Evolutionary conservation across 1,140 invertebrate genomes (phyloP), one percentile per base, ranked within the genome.

Genomic region (Copidosoma floridanum): DNA sequence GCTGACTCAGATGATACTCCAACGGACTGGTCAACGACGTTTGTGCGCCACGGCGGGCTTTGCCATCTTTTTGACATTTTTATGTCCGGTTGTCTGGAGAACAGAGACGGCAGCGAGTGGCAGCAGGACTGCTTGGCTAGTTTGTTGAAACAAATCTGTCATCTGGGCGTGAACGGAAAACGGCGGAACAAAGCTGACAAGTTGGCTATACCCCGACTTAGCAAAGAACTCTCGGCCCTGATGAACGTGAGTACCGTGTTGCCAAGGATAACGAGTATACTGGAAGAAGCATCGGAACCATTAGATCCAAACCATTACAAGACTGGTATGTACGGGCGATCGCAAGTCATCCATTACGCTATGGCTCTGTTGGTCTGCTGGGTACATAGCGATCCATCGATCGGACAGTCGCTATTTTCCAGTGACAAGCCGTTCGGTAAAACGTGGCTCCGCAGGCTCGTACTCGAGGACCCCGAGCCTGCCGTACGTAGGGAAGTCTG

Each of bases 121-220:
- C 89, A 93, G 54, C 94, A 96, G 77, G 95, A 97, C 71, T 96
- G 94, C 74, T 80, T 97, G 10, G 92, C 93, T 1, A 89, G 90
- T 66, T 75, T 97, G 11, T 72, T 97, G 14, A 91, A 93, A 67
- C 82, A 94, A 55, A 76, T 97, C 18, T 95, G 89, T 76, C 87
- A 93, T 59, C 85, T 96, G 43, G 93, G 94, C 0, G 89, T 94
- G 3, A 82, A 89, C 54, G 82, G 81, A 41, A 72, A 81, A 16
- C 82, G 82, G 56, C 69, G 78, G 14, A 72, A 68, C 5, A 81
- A 81, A 51, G 74, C 76, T 1, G 88, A 90, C 54, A 88, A 88
- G 51, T 77, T 88, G 21, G 71, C 87, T 0, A 81, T 89, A 48
- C 86, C 86, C 6, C 82, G 84, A 51, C 76, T 90, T 0, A 88